Percentiles rank a stretch among this genome's conserved stretches.
These are phyloP conservation scores for Tyto alba DNA, from an alignment of 2,113 vertebrate genomes.

Conservation along the genomic window DNA sequence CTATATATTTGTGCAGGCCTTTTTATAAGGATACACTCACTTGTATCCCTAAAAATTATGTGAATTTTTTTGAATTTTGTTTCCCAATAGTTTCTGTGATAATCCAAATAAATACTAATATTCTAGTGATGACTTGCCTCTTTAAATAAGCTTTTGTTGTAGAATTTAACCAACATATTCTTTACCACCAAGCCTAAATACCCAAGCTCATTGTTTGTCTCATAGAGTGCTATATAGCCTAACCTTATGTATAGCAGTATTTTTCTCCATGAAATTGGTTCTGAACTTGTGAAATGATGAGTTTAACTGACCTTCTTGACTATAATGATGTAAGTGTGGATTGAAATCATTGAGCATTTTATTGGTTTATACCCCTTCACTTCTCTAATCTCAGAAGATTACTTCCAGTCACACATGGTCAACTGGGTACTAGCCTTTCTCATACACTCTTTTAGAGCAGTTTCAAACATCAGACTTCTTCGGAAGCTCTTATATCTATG, in stretches of 20 bases:
- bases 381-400: constrained; percentile 46
- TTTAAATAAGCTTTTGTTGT: not conserved
- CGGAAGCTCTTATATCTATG: not conserved
- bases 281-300: not conserved
- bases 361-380: constrained; percentile 31
- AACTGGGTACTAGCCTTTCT: constrained; percentile 14
- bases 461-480: constrained; percentile 1
- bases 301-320: not conserved
- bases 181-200: not conserved
- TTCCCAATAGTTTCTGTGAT: not conserved
- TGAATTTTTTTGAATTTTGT: not conserved
- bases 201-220: not conserved
- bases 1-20: not conserved
- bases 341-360: constrained; percentile 3
- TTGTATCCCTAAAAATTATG: not conserved
- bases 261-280: not conserved
- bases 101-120: not conserved
- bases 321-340: not conserved
- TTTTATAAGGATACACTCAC: not conserved
- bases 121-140: not conserved
- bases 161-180: not conserved
- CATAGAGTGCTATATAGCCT: not conserved
- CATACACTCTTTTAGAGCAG: not conserved
- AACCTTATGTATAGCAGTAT: not conserved
- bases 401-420: constrained; percentile 16